These are phyloP conservation scores for Emmelina monodactyla DNA, from an alignment of 2,888 invertebrate genomes.

Conservation along the genomic window DNA sequence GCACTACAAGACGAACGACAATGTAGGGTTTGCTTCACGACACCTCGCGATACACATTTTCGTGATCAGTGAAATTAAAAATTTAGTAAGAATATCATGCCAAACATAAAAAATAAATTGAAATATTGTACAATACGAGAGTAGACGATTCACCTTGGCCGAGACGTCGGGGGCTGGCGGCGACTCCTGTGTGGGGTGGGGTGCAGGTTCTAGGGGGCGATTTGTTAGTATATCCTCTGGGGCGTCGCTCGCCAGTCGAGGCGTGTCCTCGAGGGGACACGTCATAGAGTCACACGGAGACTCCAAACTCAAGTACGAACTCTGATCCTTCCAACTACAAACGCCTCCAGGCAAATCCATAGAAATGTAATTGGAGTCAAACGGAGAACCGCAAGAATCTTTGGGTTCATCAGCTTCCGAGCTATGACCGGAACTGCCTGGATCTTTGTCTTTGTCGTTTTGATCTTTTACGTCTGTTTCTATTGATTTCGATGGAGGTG, in stretches of 20 bases:
- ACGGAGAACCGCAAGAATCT: constrained; percentile 33
- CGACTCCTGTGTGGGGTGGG: constrained; percentile 52
- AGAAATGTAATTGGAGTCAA: constrained; percentile 69
- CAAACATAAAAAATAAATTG: constrained; percentile 58
- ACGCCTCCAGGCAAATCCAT: constrained; percentile 82
- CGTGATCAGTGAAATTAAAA: constrained; percentile 52
- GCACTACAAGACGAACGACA: constrained; percentile 62
- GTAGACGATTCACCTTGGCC: constrained; percentile 59
- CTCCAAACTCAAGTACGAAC: constrained; percentile 76
- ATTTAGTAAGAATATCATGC: constrained; percentile 61
- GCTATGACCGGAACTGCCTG: constrained; percentile 66
- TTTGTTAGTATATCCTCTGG: constrained; percentile 62
- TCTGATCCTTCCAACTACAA: constrained; percentile 83
- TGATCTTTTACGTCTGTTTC: constrained; percentile 42
- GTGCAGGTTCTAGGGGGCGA: constrained; percentile 46
- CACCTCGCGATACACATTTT: constrained; percentile 47
- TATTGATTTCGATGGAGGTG: constrained; percentile 22
- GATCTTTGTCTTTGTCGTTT: constrained; percentile 68
- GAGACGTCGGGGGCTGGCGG: constrained; percentile 20
- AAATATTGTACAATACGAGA: constrained; percentile 62
- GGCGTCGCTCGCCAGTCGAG: constrained; percentile 25
- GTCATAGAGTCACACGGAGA: constrained; percentile 35
- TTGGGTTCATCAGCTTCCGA: constrained; percentile 43
- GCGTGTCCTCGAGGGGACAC: constrained; percentile 22
- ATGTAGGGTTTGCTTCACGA: constrained; percentile 36